These are phyloP conservation scores for Coendou prehensilis DNA, from an alignment of 2,797 vertebrate genomes.

Conservation along the genomic window DNA sequence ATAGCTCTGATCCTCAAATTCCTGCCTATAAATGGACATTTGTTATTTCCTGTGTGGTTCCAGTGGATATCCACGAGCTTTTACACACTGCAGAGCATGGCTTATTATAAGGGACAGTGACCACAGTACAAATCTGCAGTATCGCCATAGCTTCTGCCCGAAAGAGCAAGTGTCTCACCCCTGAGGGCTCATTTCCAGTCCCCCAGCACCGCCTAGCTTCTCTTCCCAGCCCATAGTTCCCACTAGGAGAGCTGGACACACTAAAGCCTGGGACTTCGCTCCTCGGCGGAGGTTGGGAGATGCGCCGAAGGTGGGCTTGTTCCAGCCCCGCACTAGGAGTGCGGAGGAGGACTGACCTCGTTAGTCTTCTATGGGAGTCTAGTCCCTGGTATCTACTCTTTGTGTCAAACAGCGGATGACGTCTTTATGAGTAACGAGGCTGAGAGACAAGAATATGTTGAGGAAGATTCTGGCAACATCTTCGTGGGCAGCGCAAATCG, in stretches of 20 bases:
- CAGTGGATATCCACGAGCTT: neutral
- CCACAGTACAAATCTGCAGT: neutral
- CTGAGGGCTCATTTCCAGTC: conserved; percentile 37
- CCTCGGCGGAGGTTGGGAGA: neutral
- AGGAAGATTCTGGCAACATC: conserved; percentile 90
- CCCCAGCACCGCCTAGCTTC: neutral
- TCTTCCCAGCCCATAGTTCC: neutral
- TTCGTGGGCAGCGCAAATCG: conserved; percentile 86
- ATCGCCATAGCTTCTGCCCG: neutral
- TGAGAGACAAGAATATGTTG: conserved; percentile 89
- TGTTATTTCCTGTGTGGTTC: neutral
- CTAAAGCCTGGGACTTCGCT: neutral
- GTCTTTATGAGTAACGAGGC: conserved; percentile 88
- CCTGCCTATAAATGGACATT: neutral
- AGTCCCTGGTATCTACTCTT: conserved; percentile 65
- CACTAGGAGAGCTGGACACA: neutral
- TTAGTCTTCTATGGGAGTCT: neutral
- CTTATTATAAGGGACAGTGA: neutral
- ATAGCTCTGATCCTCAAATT: neutral
- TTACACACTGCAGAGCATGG: neutral
- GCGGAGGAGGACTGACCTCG: neutral
- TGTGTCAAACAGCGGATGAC: conserved; percentile 87
- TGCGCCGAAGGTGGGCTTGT: neutral
- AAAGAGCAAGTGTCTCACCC: neutral
- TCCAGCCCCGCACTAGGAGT: neutral